Base-by-base conservation (phyloP, 2,888 invertebrate genomes). In the Eupithecia vulgata region DNA sequence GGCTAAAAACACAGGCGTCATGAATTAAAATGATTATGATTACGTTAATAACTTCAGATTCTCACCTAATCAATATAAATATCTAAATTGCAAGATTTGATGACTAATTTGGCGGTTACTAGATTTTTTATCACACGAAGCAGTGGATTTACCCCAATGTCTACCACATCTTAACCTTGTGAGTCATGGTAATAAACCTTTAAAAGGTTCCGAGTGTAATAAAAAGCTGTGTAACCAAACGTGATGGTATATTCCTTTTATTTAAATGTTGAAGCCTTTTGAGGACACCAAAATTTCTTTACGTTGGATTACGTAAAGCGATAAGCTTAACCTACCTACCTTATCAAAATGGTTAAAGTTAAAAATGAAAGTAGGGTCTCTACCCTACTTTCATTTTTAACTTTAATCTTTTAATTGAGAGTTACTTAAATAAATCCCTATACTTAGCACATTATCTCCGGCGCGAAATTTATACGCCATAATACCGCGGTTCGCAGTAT, bases 91-190 rank as follows among this genome's bases (percentile, higher is more conserved):
- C 25, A 13, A 40, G 25, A 40, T 21, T 25, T 65, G 10, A n/a
- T 35, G 25, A 42, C 25, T 25, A 25, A 65, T 64, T 34, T 13
- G 13, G 65, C 5, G 1, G 17, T 61, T 1, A 61, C 0, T 25
- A 57, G 21, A 12, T 34, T n/a, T 34, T 62, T 34, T n/a, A 64
- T 35, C 10, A 12, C 2, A 5, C 62, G n/a, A 64, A 64, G 13
- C n/a, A 61, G 37, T 42, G 57, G 52, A 12, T 71, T 71, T 71
- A 35, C 69, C 61, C 62, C 69, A 74, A 74, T 67, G 68, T 42
- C 42, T 35, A 34, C 61, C 68, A 62, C 68, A 64, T 25, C 57
- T 52, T 52, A 52, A 52, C 48, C 21, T 21, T 21, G 5, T 57
- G 57, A 57, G 57, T 57, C 57, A 57, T 57, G 12, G 57, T 57